A percentile compares a stretch with the other conserved stretches of the same genome.
phyloP scores from a whole-genome alignment of 2,888 invertebrate genomes.

The Cataglyphis altisquamis region DNA sequence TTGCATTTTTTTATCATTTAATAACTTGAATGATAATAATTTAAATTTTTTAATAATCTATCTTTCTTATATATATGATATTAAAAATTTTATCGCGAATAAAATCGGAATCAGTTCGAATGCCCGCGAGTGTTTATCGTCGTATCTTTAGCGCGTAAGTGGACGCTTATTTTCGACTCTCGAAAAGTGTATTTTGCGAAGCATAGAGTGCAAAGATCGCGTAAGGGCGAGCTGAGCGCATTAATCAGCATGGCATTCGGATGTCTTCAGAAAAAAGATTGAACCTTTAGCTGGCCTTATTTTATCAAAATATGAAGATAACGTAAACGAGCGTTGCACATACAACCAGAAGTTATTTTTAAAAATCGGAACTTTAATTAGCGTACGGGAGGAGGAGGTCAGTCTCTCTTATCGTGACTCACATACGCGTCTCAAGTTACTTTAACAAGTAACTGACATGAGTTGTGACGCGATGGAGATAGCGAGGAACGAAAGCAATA shows the following conservation, averaged over 20 bases:
- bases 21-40: background rate
- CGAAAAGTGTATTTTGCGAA: slow-evolving; percentile 33
- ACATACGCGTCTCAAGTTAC: slow-evolving; percentile 3
- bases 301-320: slow-evolving; percentile 43
- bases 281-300: slow-evolving; percentile 24
- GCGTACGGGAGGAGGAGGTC: background rate
- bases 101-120: background rate
- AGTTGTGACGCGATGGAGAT: slow-evolving; percentile 28
- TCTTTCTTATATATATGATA: background rate
- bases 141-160: background rate
- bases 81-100: background rate
- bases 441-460: slow-evolving; percentile 20
- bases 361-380: slow-evolving; percentile 44
- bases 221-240: slow-evolving; percentile 30
- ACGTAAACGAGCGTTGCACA: slow-evolving; percentile 34
- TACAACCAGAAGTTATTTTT: slow-evolving; percentile 15
- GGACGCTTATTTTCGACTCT: slow-evolving; percentile 49
- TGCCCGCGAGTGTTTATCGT: slow-evolving; percentile 27
- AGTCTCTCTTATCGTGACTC: slow-evolving; percentile 7
- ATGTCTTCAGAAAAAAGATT: background rate
- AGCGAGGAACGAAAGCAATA: background rate
- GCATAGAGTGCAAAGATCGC: slow-evolving; percentile 42
- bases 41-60: slow-evolving; percentile 1
- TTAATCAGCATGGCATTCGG: slow-evolving; percentile 49
- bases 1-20: background rate